Conservation (phyloP, 2,888 invertebrate genomes). For the Disparrhopalites patrizii region DNA sequence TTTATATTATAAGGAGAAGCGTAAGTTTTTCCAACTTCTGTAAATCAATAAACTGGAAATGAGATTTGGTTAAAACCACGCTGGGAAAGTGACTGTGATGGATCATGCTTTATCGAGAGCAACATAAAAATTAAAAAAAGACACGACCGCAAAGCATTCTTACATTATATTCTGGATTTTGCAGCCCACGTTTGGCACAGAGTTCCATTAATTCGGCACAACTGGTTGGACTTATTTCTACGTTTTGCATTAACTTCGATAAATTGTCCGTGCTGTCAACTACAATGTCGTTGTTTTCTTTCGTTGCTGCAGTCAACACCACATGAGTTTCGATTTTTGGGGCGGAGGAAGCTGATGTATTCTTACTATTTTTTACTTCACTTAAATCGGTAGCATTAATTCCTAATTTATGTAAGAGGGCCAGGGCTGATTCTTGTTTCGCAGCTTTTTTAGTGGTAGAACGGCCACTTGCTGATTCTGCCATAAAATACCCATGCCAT, state of each 20-base stretch:
- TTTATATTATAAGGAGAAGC: too few species aligned
- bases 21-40: too few species aligned
- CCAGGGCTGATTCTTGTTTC: slow-evolving; percentile 32
- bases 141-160: too few species aligned
- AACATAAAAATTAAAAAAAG: background rate
- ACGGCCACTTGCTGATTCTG: slow-evolving; percentile 6
- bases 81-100: too few species aligned
- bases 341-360: background rate
- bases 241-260: background rate
- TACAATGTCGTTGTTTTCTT: background rate
- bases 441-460: slow-evolving; percentile 34
- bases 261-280: slow-evolving; percentile 15
- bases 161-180: slow-evolving; percentile 29
- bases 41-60: too few species aligned
- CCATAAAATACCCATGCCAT: background rate
- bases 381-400: slow-evolving; percentile 26
- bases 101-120: too few species aligned
- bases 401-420: slow-evolving; percentile 25
- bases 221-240: slow-evolving; percentile 11
- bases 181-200: slow-evolving; percentile 15
- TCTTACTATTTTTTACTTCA: slow-evolving; percentile 16
- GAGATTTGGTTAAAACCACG: too few species aligned
- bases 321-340: background rate
- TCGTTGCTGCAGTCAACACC: background rate
- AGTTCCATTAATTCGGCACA: slow-evolving; percentile 23